A percentile compares a stretch with the other conserved stretches of the same genome.
phyloP scores from a whole-genome alignment of 2,888 invertebrate genomes.

The Cheilosia scutellata region DNA sequence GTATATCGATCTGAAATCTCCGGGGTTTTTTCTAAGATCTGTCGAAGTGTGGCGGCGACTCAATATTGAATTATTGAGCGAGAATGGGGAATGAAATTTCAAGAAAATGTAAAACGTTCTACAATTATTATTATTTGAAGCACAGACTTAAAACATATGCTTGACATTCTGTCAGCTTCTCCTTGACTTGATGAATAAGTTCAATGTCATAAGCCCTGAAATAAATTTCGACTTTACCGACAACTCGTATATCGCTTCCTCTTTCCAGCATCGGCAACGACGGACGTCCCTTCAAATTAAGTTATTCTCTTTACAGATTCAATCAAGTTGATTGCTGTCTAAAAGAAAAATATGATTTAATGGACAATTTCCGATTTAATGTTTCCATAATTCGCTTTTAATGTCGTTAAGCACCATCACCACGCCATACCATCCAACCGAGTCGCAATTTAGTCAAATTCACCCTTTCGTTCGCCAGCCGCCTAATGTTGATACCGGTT shows the following conservation, averaged over 20 bases:
- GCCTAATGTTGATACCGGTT: constrained; percentile 45
- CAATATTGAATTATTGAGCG: too few species aligned
- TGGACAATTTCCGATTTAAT: constrained; percentile 67
- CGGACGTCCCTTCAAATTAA: constrained; percentile 8
- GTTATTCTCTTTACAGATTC: constrained; percentile 19
- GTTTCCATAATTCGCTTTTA: constrained; percentile 55
- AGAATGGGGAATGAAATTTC: too few species aligned
- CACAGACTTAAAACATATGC: too few species aligned
- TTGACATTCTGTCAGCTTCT: too few species aligned
- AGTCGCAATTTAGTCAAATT: constrained; percentile 28
- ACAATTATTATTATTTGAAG: too few species aligned
- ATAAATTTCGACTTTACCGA: too few species aligned
- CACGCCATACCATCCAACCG: background rate
- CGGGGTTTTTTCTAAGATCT: too few species aligned
- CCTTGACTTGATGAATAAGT: too few species aligned
- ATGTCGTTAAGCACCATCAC: constrained; percentile 27
- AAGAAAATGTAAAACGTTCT: too few species aligned
- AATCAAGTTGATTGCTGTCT: constrained; percentile 48
- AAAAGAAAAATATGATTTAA: constrained; percentile 41
- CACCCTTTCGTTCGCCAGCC: constrained; percentile 30
- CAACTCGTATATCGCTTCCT: background rate
- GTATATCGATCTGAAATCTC: too few species aligned
- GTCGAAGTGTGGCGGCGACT: too few species aligned
- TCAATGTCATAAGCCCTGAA: too few species aligned
- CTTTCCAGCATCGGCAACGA: background rate